Evolutionary conservation across 2,888 invertebrate species (phyloP).

Genomic region (Hirtodrosophila cameraria): DNA sequence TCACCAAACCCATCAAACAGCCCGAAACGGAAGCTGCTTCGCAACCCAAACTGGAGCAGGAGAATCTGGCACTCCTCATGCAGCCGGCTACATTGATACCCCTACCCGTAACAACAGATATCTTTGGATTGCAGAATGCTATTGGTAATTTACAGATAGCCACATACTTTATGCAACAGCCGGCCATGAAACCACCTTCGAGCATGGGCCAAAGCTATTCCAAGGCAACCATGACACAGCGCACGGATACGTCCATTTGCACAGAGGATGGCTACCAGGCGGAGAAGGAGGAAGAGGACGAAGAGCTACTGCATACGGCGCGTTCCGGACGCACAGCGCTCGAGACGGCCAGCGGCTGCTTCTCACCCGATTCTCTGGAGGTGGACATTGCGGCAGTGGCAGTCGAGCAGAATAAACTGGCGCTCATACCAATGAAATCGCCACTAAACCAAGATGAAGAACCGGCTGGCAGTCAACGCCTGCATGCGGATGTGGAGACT

Average conservation of each 20-base stretch:
- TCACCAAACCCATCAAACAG: constrained; percentile 77
- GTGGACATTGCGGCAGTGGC: constrained; percentile 36
- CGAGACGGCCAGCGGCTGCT: constrained; percentile 53
- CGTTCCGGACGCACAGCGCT: constrained; percentile 44
- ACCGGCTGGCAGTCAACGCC: constrained; percentile 1
- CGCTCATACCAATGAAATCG: constrained; percentile 68
- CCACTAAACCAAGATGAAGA: constrained; percentile 4
- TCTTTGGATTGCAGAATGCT: constrained; percentile 82
- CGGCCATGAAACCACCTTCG: constrained; percentile 66
- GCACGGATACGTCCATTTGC: constrained; percentile 77
- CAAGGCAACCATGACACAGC: constrained; percentile 75
- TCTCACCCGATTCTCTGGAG: constrained; percentile 71
- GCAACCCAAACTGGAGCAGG: constrained; percentile 44
- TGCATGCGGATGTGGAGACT: constrained; percentile 79
- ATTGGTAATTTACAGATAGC: constrained; percentile 84
- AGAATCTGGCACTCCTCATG: constrained; percentile 79
- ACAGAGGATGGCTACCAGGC: constrained; percentile 77
- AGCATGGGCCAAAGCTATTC: constrained; percentile 66
- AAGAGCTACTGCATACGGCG: constrained; percentile 31
- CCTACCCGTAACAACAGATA: constrained; percentile 82
- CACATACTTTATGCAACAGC: constrained; percentile 82
- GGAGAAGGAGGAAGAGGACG: constrained; percentile 58
- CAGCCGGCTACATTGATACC: constrained; percentile 84
- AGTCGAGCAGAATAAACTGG: constrained; percentile 56
- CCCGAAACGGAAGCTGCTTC: constrained; percentile 28